phyloP scores from a whole-genome alignment of 2,113 vertebrate species.

The Tursiops truncatus region DNA sequence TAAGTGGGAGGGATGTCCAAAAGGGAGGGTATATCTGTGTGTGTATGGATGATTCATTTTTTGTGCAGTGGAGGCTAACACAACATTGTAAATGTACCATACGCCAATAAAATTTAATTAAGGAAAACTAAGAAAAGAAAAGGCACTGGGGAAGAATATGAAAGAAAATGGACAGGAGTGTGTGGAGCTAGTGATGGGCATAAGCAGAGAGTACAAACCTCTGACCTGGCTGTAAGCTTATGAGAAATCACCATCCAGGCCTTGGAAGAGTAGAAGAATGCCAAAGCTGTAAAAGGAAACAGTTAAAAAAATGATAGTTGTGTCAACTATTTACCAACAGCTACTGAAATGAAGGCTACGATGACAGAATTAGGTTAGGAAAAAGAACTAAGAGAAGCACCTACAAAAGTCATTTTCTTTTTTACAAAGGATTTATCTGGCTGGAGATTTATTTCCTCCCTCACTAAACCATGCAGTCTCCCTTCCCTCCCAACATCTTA shows the following conservation, averaged over 20 bases:
- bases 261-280: background rate
- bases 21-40: background rate
- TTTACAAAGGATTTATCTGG: background rate
- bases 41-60: background rate
- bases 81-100: background rate
- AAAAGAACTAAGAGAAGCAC: background rate
- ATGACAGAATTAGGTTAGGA: background rate
- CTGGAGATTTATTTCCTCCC: background rate
- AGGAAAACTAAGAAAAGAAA: no score
- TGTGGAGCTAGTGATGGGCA: background rate
- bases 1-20: background rate
- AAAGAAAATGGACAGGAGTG: background rate
- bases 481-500: background rate
- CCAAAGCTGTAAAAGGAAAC: background rate
- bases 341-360: background rate
- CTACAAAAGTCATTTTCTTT: background rate
- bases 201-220: background rate
- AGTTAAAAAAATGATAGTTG: background rate
- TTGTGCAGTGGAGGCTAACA: background rate
- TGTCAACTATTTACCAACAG: conserved; percentile 8
- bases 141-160: background rate
- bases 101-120: background rate
- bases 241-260: background rate
- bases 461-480: background rate
- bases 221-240: background rate